Percentiles rank a stretch among this genome's conserved stretches.
These are phyloP conservation scores for Jordanella pulchra DNA, from an alignment of 2,797 vertebrate genomes.

Conservation along the genomic window DNA sequence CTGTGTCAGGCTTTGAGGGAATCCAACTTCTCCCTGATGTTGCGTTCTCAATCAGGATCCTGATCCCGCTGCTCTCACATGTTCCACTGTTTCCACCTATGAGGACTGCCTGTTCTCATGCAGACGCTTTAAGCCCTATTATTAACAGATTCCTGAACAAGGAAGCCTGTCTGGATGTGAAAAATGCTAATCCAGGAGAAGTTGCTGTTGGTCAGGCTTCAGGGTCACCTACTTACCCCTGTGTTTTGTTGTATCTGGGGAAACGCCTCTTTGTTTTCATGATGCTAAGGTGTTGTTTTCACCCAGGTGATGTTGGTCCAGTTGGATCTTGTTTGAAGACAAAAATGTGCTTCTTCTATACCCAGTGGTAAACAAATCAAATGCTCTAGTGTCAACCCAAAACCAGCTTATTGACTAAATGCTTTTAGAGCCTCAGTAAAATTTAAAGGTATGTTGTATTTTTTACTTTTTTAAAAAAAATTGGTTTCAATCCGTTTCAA, in stretches of 20 bases:
- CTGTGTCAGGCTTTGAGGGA: constrained; percentile 46
- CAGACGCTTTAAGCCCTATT: constrained; percentile 53
- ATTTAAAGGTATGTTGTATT: not conserved
- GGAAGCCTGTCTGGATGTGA: constrained; percentile 47
- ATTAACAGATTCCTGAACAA: constrained; percentile 71
- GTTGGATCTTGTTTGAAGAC: not conserved
- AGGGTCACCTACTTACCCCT: constrained; percentile 47
- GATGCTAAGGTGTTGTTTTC: constrained; percentile 44
- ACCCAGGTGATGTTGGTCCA: constrained; percentile 3
- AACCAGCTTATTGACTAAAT: not conserved
- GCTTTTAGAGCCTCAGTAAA: not conserved
- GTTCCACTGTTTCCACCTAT: constrained; percentile 2
- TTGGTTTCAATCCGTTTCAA: too few relatives aligned
- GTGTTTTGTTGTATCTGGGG: constrained; percentile 51
- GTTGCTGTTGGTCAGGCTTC: constrained; percentile 50
- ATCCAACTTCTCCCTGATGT: constrained; percentile 59
- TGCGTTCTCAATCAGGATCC: constrained; percentile 44
- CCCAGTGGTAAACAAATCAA: not conserved
- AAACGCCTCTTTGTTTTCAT: constrained; percentile 66
- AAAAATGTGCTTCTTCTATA: not conserved
- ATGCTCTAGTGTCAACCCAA: not conserved
- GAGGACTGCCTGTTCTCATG: constrained; percentile 44
- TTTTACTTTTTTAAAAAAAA: too few relatives aligned
- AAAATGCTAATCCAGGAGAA: constrained; percentile 37
- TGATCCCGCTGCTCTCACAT: not conserved